A percentile compares a stretch with the other conserved stretches of the same genome.
phyloP scores from a whole-genome alignment of 2,888 invertebrate species.

The Thereva unica region DNA sequence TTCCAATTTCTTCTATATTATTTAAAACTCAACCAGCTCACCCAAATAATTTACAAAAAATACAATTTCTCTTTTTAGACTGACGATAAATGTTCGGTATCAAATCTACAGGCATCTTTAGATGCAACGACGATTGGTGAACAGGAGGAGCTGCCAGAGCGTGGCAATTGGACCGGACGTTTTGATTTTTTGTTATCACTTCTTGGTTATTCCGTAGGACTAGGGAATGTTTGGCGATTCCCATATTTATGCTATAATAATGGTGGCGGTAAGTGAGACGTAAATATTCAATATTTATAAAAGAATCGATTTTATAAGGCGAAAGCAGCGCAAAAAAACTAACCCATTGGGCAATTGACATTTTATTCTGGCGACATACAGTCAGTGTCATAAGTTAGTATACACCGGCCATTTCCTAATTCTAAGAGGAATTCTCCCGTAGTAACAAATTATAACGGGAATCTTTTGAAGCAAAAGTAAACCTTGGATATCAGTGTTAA shows the following conservation, averaged over 20 bases:
- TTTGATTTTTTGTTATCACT: conserved; percentile 74
- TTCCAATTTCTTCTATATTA: no score
- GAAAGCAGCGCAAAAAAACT: no score
- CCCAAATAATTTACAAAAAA: neutral
- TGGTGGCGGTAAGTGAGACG: conserved; percentile 65
- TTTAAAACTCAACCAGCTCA: no score
- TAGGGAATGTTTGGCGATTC: conserved; percentile 77
- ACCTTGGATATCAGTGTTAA: no score
- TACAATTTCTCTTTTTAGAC: conserved; percentile 48
- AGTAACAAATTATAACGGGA: no score
- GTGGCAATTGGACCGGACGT: conserved; percentile 75
- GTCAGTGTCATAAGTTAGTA: no score
- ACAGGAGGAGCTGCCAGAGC: conserved; percentile 58
- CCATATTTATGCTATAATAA: conserved; percentile 77
- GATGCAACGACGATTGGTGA: conserved; percentile 34
- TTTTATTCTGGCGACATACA: no score
- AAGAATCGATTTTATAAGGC: no score
- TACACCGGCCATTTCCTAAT: no score
- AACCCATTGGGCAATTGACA: no score
- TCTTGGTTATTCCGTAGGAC: conserved; percentile 72
- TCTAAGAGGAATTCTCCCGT: no score
- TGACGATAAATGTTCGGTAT: conserved; percentile 59
- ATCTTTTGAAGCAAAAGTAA: no score
- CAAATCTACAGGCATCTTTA: conserved; percentile 60
- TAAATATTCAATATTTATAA: neutral